Base-by-base conservation (phyloP, 2,113 vertebrate species). In the Cyanocitta stelleri region DNA sequence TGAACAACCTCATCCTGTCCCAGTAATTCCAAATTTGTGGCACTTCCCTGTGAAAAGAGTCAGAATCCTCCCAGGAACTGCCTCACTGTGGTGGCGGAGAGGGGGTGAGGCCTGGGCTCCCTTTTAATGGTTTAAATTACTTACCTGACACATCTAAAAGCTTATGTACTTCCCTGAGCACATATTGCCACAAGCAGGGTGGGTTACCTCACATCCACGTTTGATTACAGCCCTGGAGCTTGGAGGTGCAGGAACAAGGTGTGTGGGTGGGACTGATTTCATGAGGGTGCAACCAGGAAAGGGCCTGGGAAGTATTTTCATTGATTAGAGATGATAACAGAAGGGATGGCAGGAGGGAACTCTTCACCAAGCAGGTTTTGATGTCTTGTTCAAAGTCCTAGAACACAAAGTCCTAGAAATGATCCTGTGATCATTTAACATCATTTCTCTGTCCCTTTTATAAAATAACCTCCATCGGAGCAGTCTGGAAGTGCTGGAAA, bases 151-250 rank as follows among this genome's bases (percentile, higher is more conserved):
- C 41, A 76, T 79, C 0, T 4, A 11, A 52, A 35, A 67, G 20
- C 13, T 46, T 11, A 5, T 46, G 79, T 72, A 4, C 17, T 55
- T 37, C 16, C 1, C 17, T 41, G 1, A 49, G 75, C 5, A 5
- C 3, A 1, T 7, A 2, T 0, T 61, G 46, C 27, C 78, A 5
- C 29, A 20, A 17, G 17, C 35, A 9, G 11, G 32, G 37, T 16
- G 49, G 39, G 27, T 78, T 49, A 5, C 11, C 29, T 37, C 5
- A 1, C 3, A 29, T 21, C 22, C 52, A 19, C 10, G 20, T 49
- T 44, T 32, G 75, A 85, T 74, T 54, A 19, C 61, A 85, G 32
- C n/a, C 58, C 33, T 44, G 58, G n/a, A 79, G 59, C 22, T 37
- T 13, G 30, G n/a, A 55, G 29, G 46, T 30, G 2, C 41, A 23